Percentiles rank a stretch among this genome's conserved stretches.
phyloP scores from a whole-genome alignment of 2,888 invertebrate genomes.

The Orthosia gothica region DNA sequence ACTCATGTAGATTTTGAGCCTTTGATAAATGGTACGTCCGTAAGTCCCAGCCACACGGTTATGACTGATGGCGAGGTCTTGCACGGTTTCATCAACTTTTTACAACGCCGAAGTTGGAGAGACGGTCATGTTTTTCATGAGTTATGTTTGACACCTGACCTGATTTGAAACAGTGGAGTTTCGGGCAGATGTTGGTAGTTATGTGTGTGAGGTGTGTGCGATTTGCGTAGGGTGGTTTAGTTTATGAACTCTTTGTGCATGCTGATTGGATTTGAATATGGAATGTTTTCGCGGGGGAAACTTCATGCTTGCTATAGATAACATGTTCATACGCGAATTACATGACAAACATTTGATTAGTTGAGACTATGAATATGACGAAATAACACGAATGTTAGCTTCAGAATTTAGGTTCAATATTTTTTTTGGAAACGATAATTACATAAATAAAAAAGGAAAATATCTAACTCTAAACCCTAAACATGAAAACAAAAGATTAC shows the following conservation, averaged over 20 bases:
- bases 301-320: background rate
- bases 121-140: constrained; percentile 48
- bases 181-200: background rate
- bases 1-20: constrained; percentile 69
- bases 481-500: background rate
- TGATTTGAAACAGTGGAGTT: constrained; percentile 54
- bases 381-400: too few species aligned
- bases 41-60: constrained; percentile 72
- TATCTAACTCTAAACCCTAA: background rate
- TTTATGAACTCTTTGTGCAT: background rate
- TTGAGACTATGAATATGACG: too few species aligned
- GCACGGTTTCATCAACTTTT: constrained; percentile 73
- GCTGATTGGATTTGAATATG: background rate
- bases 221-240: background rate
- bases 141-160: constrained; percentile 53
- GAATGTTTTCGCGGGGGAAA: background rate
- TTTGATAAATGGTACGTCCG: constrained; percentile 76
- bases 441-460: too few species aligned
- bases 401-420: too few species aligned
- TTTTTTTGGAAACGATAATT: too few species aligned
- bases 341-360: too few species aligned
- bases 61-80: constrained; percentile 81
- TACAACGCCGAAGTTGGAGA: constrained; percentile 55
- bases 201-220: background rate
- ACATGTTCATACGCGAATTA: background rate